Base-by-base conservation (phyloP, 2,113 vertebrate genomes). In the Antechinus flavipes region DNA sequence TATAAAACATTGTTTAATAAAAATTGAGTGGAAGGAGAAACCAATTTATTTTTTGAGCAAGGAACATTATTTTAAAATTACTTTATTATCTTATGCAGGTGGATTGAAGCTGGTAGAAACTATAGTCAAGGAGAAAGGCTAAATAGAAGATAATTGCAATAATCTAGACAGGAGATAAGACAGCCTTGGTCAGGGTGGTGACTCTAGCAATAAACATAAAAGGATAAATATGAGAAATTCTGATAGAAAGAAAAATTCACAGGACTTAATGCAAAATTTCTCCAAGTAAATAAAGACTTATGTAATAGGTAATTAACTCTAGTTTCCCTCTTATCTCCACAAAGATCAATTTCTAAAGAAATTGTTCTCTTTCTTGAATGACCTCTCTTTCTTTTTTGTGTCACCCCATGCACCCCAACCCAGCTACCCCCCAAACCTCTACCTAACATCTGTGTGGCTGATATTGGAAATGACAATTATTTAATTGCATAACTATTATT, bases 281-380 rank as follows among this genome's bases (percentile, higher is more conserved):
- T 95, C 90, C 96, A 54, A 90, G 46, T 96, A 90, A 91, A 95
- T 96, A 96, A 97, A 91, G 56, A 89, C 94, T 93, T 96, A 94
- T 68, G 93, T 54, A 92, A 84, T 84, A 84, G 68, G 7, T 42
- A 6, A 42, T 23, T 84, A 8, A 22, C 35, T 84, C n/a, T 68
- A 16, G 35, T 42, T 84, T 42, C 35, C 68, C 19, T 84, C n/a
- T n/a, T 84, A 42, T 84, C 35, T 84, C n/a, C 16, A 84, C n/a
- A 42, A 84, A 42, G 68, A 35, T 94, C 93, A 95, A 61, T 55
- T 95, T 92, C 55, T 30, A 61, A 95, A 23, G 93, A 56, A 90
- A 97, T 19, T 52, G 8, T 90, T 54, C 56, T 93, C 95, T 95
- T 84, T 93, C 76, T 54, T 95, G 49, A 42, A 96, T 94, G 53